A percentile compares a stretch with the other conserved stretches of the same genome.
Conservation (phyloP, 2,113 vertebrate species). For the Rhinolophus ferrumequinum region DNA sequence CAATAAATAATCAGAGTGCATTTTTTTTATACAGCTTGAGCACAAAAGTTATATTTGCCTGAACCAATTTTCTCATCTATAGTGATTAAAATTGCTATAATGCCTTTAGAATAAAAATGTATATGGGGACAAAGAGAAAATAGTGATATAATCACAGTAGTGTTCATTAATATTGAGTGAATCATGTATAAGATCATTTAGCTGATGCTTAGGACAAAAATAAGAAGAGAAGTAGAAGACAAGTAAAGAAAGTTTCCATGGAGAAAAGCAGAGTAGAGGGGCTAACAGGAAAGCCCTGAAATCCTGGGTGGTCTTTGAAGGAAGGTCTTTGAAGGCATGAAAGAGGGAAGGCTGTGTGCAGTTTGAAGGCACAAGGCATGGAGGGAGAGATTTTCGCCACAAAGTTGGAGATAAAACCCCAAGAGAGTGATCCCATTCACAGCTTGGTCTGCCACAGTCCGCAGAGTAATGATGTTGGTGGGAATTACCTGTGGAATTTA, state of each 20-base stretch:
- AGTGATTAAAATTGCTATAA: neutral
- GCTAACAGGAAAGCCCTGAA: neutral
- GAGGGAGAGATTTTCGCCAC: neutral
- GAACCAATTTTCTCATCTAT: neutral
- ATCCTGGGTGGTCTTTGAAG: neutral
- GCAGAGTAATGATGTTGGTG: neutral
- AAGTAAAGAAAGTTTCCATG: neutral
- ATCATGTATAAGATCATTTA: neutral
- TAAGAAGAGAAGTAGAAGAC: neutral
- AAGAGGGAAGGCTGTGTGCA: neutral
- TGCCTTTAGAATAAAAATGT: neutral
- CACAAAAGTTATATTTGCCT: neutral
- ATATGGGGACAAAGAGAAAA: neutral
- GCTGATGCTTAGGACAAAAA: neutral
- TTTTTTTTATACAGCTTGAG: neutral
- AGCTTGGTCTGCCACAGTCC: neutral
- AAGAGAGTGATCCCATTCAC: neutral
- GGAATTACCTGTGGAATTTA: neutral
- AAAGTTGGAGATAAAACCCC: neutral
- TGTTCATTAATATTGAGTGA: neutral
- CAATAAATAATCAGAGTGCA: neutral
- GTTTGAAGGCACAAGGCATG: neutral
- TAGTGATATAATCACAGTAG: neutral
- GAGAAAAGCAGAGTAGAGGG: neutral
- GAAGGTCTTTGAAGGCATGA: neutral